Evolutionary conservation across 2,797 vertebrate species (phyloP), one percentile per base, ranked within the genome.

Genomic region (Tangara arthus): DNA sequence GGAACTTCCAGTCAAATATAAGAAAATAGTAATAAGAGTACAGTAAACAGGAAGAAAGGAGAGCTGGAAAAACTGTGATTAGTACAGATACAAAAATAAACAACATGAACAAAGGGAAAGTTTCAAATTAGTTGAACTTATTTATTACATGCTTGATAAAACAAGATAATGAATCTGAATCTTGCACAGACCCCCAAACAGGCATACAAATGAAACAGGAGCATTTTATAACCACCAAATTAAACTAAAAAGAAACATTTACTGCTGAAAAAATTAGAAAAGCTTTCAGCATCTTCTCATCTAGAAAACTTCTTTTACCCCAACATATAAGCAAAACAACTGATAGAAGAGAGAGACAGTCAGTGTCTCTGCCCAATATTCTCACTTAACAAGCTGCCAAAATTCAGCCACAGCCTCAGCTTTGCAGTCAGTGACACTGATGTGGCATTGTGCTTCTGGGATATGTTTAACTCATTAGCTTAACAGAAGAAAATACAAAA

Each of bases 401-500:
- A 85, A 82, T 42, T 41, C 35, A 56, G 19, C 37, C 27, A 55
- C n/a, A 56, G 35, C 39, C 44, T 76, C 70, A 56, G 44, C 52
- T 95, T 50, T 91, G 34, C 41, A 26, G 39, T 84, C 56, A 55
- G 41, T 79, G 13, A 37, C 30, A 44, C 57, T 92, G 90, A 82
- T 82, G 92, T 76, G 47, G 44, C 27, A 53, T 55, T 47, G 16
- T 88, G 20, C 59, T 97, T 90, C 71, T 90, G 42, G 86, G 73
- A 28, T 80, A 32, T 69, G 32, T 85, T 96, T 94, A 95, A 94
- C 84, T 77, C 76, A 86, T 81, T 95, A 94, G 27, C 64, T 59
- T 35, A 84, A 60, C 21, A 83, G 64, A 57, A 90, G 34, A 91
- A 87, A 92, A 70, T 42, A 16, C 10, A 61, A 37, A 83, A 17